Percentiles rank a stretch among this genome's conserved stretches.
Conservation (phyloP, 1,140 invertebrate genomes). For the Meloidogyne hapla region DNA sequence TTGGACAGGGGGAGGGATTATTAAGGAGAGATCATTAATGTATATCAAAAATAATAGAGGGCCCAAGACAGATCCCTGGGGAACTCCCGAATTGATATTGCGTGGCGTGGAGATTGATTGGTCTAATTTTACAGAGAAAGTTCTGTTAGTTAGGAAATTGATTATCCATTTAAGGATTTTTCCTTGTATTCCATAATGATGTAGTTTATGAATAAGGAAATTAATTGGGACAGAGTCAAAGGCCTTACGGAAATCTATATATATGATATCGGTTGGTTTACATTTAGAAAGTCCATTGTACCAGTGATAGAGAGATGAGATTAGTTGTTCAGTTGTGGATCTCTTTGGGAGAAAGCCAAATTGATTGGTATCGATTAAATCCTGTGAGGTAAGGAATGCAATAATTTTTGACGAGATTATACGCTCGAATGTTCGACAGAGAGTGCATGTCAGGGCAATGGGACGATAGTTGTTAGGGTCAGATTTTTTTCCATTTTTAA, state of each 20-base stretch:
- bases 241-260: conserved; percentile 3
- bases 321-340: neutral
- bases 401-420: too few species aligned
- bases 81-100: neutral
- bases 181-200: neutral
- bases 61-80: neutral
- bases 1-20: too few species aligned
- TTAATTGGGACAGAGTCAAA: neutral
- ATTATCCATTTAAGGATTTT: neutral
- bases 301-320: neutral
- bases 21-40: too few species aligned
- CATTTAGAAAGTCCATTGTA: neutral
- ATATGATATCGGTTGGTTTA: neutral
- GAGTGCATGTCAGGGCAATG: too few species aligned
- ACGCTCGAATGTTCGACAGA: too few species aligned
- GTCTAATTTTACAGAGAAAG: neutral
- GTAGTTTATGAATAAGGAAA: neutral
- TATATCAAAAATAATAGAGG: neutral
- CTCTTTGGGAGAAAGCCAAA: neutral
- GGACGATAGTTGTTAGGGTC: too few species aligned
- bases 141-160: neutral
- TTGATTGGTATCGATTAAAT: too few species aligned
- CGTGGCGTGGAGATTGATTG: neutral
- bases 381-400: too few species aligned
- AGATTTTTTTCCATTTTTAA: too few species aligned